Base-by-base conservation (phyloP, 2,888 invertebrate species). In the Dryobota labecula region DNA sequence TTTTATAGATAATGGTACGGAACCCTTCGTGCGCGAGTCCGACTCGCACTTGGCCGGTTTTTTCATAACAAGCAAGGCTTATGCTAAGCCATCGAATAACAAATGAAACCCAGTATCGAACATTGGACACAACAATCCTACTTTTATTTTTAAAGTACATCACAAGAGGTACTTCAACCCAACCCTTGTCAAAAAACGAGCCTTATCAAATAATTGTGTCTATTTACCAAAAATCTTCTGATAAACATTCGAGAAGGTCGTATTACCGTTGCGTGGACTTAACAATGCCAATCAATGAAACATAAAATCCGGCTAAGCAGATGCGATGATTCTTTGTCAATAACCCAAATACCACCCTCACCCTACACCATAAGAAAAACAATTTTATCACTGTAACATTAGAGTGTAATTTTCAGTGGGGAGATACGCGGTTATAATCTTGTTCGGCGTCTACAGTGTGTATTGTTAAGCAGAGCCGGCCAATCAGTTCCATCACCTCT, bases 401-500 rank as follows among this genome's bases (percentile, higher is more conserved):
- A 75, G 71, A 45, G 74, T 66, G 30, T 4, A 51, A 36, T 70
- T 81, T 83, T 38, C 58, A 57, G 11, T 83, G 73, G 8, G 7
- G 11, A n/a, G 11, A 15, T 0, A 54, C 1, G n/a, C 30, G 65
- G 72, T 84, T 87, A 80, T 79, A 81, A 80, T 82, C 82, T 86
- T 89, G 78, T 88, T 87, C 78, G 56, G 58, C 63, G 78, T 80
- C 69, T 79, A 73, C 75, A 84, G 82, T 81, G 78, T 86, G 89
- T 87, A 94, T 95, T 95, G 95, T 95, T 94, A 92, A 90, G 90
- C 85, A 89, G 91, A 93, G 91, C 92, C 91, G 94, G 94, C 93
- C 95, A 96, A 96, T 96, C 95, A 94, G 93, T 94, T 92, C 92
- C 91, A 94, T 94, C 95, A 92, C 90, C 93, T 93, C 95, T 95